phyloP scores from a whole-genome alignment of 2,113 vertebrate species.

The Jaculus jaculus region DNA sequence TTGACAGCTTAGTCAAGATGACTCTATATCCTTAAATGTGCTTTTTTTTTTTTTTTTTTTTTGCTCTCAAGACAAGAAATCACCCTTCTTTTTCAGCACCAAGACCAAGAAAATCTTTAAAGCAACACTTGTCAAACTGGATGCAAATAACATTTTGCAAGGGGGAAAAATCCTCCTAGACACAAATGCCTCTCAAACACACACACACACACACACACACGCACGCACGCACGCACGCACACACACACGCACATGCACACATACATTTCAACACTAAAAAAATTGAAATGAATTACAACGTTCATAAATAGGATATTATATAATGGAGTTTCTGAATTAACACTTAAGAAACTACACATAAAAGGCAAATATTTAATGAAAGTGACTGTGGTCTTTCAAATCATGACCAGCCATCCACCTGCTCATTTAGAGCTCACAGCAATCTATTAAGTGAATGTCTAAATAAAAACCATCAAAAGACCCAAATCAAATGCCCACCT shows the following conservation, averaged over 20 bases:
- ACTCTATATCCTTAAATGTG: constrained; percentile 1
- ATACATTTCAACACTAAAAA: neutral
- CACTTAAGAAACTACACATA: constrained; percentile 79
- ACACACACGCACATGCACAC: neutral
- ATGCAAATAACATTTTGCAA: constrained; percentile 68
- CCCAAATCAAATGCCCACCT: neutral
- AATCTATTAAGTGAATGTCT: neutral
- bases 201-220: neutral
- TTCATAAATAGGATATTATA: constrained; percentile 73
- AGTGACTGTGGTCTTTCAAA: constrained; percentile 73
- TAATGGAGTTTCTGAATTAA: constrained; percentile 73
- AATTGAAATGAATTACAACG: constrained; percentile 65
- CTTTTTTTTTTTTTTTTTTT: neutral
- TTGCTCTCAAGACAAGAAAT: constrained; percentile 17
- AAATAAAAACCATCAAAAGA: constrained; percentile 49
- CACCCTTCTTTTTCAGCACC: neutral
- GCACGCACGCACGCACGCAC: no score
- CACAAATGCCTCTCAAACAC: constrained; percentile 70
- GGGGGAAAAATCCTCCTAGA: constrained; percentile 68
- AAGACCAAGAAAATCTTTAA: constrained; percentile 69
- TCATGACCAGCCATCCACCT: constrained; percentile 62
- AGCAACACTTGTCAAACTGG: constrained; percentile 73
- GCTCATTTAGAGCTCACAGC: constrained; percentile 57
- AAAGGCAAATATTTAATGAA: constrained; percentile 81
- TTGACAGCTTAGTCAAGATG: neutral